These are phyloP conservation scores for Pagetopsis macropterus DNA, from an alignment of 2,797 vertebrate species.

Conservation along the genomic window DNA sequence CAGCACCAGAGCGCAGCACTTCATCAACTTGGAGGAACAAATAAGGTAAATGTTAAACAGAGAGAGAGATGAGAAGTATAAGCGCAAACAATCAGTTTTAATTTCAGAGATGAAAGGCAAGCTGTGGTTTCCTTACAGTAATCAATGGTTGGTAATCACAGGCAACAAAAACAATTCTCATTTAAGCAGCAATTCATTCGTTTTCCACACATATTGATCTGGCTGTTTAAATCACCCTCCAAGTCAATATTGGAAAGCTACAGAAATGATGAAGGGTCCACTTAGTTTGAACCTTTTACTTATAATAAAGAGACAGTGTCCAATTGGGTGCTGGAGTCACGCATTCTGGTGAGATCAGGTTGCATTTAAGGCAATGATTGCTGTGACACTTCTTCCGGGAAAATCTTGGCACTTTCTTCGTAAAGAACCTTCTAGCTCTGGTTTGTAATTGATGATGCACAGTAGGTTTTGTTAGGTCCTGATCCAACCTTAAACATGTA, in stretches of 20 bases:
- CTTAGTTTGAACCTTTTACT: neutral
- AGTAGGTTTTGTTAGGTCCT: no score
- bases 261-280: neutral
- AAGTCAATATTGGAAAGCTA: neutral
- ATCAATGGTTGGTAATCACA: neutral
- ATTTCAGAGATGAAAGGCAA: neutral
- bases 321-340: no score
- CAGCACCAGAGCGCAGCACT: neutral
- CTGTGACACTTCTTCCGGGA: neutral
- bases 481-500: no score
- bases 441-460: no score
- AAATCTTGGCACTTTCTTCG: neutral
- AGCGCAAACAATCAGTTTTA: neutral
- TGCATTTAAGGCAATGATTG: neutral
- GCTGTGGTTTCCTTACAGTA: neutral
- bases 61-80: no score
- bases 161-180: neutral
- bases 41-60: neutral
- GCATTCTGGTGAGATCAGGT: no score
- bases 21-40: neutral
- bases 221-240: neutral
- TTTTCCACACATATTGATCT: neutral
- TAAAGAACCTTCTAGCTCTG: no score
- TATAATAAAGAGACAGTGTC: neutral
- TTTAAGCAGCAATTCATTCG: neutral